Evolutionary conservation across 64 coral and sea anemone genomes (phyloP).

Genomic region (Dendronephthya gigantea): DNA sequence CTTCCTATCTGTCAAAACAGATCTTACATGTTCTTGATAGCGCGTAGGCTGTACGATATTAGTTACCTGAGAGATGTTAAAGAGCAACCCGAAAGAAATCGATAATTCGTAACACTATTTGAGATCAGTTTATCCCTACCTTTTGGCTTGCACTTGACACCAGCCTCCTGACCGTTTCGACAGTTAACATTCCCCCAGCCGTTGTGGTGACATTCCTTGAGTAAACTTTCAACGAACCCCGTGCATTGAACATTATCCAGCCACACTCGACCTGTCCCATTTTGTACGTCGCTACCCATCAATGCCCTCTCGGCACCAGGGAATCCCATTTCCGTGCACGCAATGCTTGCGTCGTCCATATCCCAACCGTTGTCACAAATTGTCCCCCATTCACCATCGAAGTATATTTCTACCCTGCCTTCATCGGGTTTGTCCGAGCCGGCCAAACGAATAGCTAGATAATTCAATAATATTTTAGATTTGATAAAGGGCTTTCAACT

Average conservation of each 20-base stretch:
- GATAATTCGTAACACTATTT: too few relatives aligned
- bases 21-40: too few relatives aligned
- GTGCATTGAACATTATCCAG: not conserved
- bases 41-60: too few relatives aligned
- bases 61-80: too few relatives aligned
- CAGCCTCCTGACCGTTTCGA: not conserved
- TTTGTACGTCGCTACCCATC: not conserved
- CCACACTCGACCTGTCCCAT: not conserved
- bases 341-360: not conserved
- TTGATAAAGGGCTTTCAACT: too few relatives aligned
- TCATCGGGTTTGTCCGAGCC: not conserved
- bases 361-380: not conserved
- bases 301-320: not conserved
- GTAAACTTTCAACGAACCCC: not conserved
- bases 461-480: not conserved
- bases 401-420: not conserved
- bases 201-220: not conserved
- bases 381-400: constrained; percentile 1
- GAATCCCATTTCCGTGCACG: not conserved
- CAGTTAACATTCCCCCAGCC: not conserved
- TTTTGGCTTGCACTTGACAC: not conserved
- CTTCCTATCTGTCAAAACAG: too few relatives aligned
- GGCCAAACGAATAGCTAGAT: not conserved
- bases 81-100: too few relatives aligned
- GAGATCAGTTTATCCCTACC: too few relatives aligned